A percentile compares a stretch with the other conserved stretches of the same genome.
These are phyloP conservation scores for Tamandua tetradactyla DNA, from an alignment of 2,797 vertebrate species.

Conservation along the genomic window DNA sequence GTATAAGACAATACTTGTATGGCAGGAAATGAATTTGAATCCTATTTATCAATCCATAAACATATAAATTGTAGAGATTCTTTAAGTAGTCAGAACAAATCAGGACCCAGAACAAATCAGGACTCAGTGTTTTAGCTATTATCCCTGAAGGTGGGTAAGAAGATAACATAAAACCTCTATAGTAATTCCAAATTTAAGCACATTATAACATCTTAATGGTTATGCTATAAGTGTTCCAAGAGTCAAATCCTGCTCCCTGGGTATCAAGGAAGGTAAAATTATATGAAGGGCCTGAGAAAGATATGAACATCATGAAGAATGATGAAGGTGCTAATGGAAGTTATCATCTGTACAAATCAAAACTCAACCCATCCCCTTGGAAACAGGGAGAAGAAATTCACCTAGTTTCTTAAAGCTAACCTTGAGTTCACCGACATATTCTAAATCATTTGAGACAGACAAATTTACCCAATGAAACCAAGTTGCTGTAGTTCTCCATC, in stretches of 20 bases:
- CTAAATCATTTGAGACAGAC: background rate
- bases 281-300: background rate
- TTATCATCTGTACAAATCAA: background rate
- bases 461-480: slow-evolving; percentile 60
- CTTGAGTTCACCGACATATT: background rate
- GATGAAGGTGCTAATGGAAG: background rate
- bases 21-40: background rate
- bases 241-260: background rate
- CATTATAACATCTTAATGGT: background rate
- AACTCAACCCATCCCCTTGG: background rate
- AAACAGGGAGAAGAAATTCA: background rate
- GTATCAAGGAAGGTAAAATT: background rate
- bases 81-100: background rate
- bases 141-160: background rate
- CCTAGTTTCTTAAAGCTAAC: background rate
- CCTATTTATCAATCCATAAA: background rate
- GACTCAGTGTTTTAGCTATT: background rate
- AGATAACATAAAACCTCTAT: background rate
- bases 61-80: background rate
- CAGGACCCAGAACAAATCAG: background rate
- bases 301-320: background rate
- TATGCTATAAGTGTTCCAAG: background rate
- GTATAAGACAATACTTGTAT: background rate
- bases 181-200: background rate
- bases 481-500: slow-evolving; percentile 61